Evolutionary conservation across 2,797 vertebrate species (phyloP).

Genomic region (Craterocephalus amniculus): DNA sequence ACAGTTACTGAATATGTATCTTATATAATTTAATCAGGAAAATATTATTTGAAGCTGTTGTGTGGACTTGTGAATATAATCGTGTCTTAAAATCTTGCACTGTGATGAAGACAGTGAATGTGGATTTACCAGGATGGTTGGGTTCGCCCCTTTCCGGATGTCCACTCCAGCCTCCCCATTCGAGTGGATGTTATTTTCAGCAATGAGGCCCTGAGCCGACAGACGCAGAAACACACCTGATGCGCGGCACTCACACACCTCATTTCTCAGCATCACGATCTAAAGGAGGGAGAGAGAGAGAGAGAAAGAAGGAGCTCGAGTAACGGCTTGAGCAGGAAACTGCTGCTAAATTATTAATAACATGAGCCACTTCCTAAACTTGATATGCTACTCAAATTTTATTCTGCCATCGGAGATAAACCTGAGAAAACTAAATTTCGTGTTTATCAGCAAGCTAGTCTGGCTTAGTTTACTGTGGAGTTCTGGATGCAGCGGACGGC

Average conservation of each 20-base stretch:
- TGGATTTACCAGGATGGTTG: constrained; percentile 86
- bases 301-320: constrained; percentile 38
- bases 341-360: constrained; percentile 57
- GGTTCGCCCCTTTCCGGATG: constrained; percentile 89
- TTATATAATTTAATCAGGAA: too few relatives aligned
- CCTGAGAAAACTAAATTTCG: background rate
- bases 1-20: background rate
- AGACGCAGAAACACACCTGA: constrained; percentile 89
- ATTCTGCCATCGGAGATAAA: background rate
- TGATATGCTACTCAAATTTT: constrained; percentile 16
- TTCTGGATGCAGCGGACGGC: constrained; percentile 90
- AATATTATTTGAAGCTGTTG: too few relatives aligned
- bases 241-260: constrained; percentile 87
- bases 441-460: constrained; percentile 7
- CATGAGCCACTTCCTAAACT: constrained; percentile 21
- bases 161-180: constrained; percentile 90
- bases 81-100: background rate
- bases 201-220: constrained; percentile 88
- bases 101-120: background rate
- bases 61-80: background rate
- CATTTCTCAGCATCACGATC: constrained; percentile 90
- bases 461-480: constrained; percentile 82
- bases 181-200: constrained; percentile 90
- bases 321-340: constrained; percentile 25
- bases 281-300: constrained; percentile 52